phyloP scores from a whole-genome alignment of 2,888 invertebrate species.

The Plagodis dolabraria region DNA sequence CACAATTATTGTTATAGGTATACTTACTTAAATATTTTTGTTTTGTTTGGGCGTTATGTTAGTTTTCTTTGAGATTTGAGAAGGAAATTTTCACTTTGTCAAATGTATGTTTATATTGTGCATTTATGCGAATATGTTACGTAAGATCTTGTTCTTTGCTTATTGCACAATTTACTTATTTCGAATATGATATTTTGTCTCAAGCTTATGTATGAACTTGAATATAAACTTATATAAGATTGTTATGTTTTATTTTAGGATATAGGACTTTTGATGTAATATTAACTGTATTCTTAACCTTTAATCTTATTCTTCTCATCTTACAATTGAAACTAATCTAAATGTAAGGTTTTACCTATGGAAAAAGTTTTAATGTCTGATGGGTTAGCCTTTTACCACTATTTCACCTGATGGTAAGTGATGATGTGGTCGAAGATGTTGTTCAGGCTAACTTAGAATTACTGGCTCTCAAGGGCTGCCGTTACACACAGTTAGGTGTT shows the following conservation, averaged over 20 bases:
- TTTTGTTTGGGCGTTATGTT: slow-evolving; percentile 4
- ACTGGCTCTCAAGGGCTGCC: too few relatives aligned
- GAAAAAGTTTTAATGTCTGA: too few relatives aligned
- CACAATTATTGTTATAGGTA: slow-evolving; percentile 8
- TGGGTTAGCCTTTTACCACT: too few relatives aligned
- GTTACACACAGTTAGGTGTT: too few relatives aligned
- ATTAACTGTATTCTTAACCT: too few relatives aligned
- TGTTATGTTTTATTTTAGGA: slow-evolving; percentile 3
- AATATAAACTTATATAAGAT: slow-evolving; percentile 36
- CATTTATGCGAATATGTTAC: slow-evolving; percentile 54
- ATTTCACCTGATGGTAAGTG: too few relatives aligned
- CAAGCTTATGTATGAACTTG: slow-evolving; percentile 65
- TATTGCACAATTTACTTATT: slow-evolving; percentile 71
- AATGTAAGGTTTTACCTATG: too few relatives aligned
- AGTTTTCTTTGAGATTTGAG: slow-evolving; percentile 26
- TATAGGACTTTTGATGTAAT: neutral
- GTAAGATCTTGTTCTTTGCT: slow-evolving; percentile 57
- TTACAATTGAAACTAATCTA: neutral
- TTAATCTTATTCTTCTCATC: too few relatives aligned
- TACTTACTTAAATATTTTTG: neutral
- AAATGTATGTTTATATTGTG: slow-evolving; percentile 44
- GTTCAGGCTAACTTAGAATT: too few relatives aligned
- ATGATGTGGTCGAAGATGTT: too few relatives aligned
- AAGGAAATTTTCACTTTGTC: slow-evolving; percentile 27
- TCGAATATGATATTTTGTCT: slow-evolving; percentile 56